Conservation (phyloP, 1,140 invertebrate species). For the Caerostris extrusa region DNA sequence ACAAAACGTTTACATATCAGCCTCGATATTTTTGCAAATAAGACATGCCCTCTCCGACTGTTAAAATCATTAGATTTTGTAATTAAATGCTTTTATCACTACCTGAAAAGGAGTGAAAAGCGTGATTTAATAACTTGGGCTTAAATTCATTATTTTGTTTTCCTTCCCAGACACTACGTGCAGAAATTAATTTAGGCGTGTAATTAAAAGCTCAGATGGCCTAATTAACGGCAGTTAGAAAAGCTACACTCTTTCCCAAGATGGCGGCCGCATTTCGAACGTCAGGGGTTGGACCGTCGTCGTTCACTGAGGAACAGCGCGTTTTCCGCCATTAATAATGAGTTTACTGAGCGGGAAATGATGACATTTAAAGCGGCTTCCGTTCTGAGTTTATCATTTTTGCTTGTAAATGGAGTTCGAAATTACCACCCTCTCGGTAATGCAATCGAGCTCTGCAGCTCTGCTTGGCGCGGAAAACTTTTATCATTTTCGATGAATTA, state of each 20-base stretch:
- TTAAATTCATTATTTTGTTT: conserved; percentile 53
- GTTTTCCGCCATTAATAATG: conserved; percentile 59
- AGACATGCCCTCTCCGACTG: background rate
- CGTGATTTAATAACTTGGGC: conserved; percentile 50
- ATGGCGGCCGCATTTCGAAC: conserved; percentile 43
- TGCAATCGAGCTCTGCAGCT: conserved; percentile 9
- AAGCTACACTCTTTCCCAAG: conserved; percentile 52
- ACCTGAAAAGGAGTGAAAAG: background rate
- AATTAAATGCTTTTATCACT: conserved; percentile 14
- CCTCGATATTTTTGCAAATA: no score
- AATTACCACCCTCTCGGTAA: conserved; percentile 37
- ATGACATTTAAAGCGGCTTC: conserved; percentile 67
- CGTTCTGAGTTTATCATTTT: conserved; percentile 62
- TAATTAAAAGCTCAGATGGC: conserved; percentile 52
- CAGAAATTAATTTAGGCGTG: conserved; percentile 53
- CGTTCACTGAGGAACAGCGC: background rate
- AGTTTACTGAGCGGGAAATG: conserved; percentile 66
- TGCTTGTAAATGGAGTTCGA: conserved; percentile 59
- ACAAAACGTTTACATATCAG: no score
- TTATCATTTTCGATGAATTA: conserved; percentile 51
- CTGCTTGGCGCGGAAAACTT: background rate
- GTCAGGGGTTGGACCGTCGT: conserved; percentile 17
- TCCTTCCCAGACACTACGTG: conserved; percentile 5
- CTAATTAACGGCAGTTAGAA: conserved; percentile 56
- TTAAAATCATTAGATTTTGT: conserved; percentile 29